Percentiles rank a stretch among this genome's conserved stretches.
Evolutionary conservation across 2,113 vertebrate genomes (phyloP).

Genomic region (Okapia johnstoni): DNA sequence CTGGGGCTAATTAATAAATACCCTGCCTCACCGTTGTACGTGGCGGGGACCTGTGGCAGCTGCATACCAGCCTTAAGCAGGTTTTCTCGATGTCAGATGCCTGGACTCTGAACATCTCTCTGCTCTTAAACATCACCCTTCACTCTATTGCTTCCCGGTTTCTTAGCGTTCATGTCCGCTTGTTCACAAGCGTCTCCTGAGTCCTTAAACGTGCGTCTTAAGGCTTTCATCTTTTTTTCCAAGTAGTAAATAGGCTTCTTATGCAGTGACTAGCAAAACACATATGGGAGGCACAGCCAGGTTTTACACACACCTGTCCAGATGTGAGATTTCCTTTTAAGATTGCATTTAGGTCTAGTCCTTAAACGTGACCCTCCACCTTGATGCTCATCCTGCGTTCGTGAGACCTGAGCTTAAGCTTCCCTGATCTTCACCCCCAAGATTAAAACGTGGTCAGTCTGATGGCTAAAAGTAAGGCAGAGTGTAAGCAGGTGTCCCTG

Average conservation of each 20-base stretch:
- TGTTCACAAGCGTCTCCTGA: background rate
- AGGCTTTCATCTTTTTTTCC: background rate
- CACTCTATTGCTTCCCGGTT: accelerated
- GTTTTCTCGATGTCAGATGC: background rate
- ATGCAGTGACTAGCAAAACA: too few species aligned
- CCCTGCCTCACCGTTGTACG: accelerated
- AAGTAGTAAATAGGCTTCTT: background rate
- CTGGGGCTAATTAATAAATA: too few species aligned
- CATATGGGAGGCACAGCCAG: background rate
- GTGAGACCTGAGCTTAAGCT: background rate
- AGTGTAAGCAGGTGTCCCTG: background rate
- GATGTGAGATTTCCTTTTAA: background rate
- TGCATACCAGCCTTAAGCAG: too few species aligned
- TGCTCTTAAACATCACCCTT: background rate
- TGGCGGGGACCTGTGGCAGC: background rate
- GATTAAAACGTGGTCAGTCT: background rate
- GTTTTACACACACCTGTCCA: background rate
- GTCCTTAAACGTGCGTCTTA: accelerated
- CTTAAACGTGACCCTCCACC: background rate
- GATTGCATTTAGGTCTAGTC: too few species aligned
- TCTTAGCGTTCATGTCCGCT: background rate
- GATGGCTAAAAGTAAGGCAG: background rate
- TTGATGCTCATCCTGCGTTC: background rate
- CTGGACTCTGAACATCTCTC: background rate
- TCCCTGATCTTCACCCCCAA: background rate